These are phyloP conservation scores for Dryobates pubescens DNA, from an alignment of 2,797 vertebrate genomes.

Conservation along the genomic window DNA sequence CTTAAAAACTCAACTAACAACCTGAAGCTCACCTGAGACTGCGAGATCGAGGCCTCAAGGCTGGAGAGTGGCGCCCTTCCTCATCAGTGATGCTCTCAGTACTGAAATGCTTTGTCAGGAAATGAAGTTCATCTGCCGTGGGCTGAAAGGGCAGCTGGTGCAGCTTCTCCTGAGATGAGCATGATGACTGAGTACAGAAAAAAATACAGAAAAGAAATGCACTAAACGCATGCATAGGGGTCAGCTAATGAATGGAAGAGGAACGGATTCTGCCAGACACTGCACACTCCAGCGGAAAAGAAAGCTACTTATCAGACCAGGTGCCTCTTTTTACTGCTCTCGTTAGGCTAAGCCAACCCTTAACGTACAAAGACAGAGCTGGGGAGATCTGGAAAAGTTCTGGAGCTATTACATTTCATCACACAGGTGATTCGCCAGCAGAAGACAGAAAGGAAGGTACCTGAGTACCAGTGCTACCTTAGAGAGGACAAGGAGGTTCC, in stretches of 20 bases:
- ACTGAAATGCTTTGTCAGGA: slow-evolving; percentile 98
- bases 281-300: slow-evolving; percentile 45
- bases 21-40: slow-evolving; percentile 86
- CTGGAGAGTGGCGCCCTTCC: slow-evolving; percentile 91
- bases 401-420: background rate
- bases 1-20: background rate
- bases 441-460: background rate
- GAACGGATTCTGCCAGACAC: slow-evolving; percentile 43
- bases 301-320: slow-evolving; percentile 70
- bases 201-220: slow-evolving; percentile 88
- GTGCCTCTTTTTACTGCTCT: slow-evolving; percentile 22
- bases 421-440: background rate
- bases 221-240: slow-evolving; percentile 70
- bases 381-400: background rate
- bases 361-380: background rate
- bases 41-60: slow-evolving; percentile 93
- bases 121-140: slow-evolving; percentile 96
- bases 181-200: slow-evolving; percentile 94
- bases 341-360: background rate
- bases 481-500: slow-evolving; percentile 46
- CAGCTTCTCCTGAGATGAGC: slow-evolving; percentile 99
- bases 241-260: slow-evolving; percentile 54
- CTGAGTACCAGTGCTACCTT: background rate
- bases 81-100: slow-evolving; percentile 95
- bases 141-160: slow-evolving; percentile 98